Evolutionary conservation across 2,888 invertebrate species (phyloP).

Genomic region (Machimus rusticus): DNA sequence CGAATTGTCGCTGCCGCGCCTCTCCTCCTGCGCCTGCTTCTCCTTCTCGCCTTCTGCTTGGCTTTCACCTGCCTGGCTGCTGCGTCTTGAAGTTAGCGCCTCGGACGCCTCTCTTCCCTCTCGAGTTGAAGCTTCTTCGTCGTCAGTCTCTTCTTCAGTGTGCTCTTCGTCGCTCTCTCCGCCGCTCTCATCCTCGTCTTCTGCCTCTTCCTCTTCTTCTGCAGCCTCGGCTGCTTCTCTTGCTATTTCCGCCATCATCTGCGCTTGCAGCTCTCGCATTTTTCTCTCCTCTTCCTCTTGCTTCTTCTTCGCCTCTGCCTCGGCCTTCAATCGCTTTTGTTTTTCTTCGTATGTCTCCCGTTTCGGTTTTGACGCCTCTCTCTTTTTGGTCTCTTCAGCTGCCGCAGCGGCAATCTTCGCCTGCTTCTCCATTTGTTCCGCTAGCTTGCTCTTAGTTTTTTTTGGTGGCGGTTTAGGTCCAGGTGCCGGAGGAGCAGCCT

Average conservation of each 20-base stretch:
- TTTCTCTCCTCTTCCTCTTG: slow-evolving; percentile 48
- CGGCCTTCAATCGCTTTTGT: slow-evolving; percentile 57
- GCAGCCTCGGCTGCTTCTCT: slow-evolving; percentile 54
- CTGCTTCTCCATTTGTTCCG: slow-evolving; percentile 61
- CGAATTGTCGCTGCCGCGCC: slow-evolving; percentile 58
- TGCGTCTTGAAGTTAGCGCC: slow-evolving; percentile 41
- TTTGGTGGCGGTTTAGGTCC: slow-evolving; percentile 58
- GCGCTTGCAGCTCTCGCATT: slow-evolving; percentile 50
- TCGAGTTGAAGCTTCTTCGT: slow-evolving; percentile 44
- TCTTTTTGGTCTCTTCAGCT: slow-evolving; percentile 57
- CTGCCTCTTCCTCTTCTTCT: slow-evolving; percentile 34
- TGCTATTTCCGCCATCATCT: slow-evolving; percentile 45
- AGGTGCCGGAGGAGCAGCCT: slow-evolving; percentile 50
- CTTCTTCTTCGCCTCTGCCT: slow-evolving; percentile 53
- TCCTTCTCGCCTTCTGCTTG: not conserved
- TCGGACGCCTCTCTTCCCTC: slow-evolving; percentile 25
- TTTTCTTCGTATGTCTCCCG: slow-evolving; percentile 58
- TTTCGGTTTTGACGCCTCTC: slow-evolving; percentile 56
- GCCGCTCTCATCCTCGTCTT: slow-evolving; percentile 46
- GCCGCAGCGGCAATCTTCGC: slow-evolving; percentile 60
- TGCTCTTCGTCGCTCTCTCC: slow-evolving; percentile 52
- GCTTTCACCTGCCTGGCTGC: not conserved
- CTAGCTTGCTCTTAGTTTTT: slow-evolving; percentile 58
- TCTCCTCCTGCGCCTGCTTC: slow-evolving; percentile 44
- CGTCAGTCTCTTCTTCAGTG: slow-evolving; percentile 35